A percentile compares a stretch with the other conserved stretches of the same genome.
These are phyloP conservation scores for Tenualosa thibaudeaui DNA, from an alignment of 2,797 vertebrate genomes.

Conservation along the genomic window DNA sequence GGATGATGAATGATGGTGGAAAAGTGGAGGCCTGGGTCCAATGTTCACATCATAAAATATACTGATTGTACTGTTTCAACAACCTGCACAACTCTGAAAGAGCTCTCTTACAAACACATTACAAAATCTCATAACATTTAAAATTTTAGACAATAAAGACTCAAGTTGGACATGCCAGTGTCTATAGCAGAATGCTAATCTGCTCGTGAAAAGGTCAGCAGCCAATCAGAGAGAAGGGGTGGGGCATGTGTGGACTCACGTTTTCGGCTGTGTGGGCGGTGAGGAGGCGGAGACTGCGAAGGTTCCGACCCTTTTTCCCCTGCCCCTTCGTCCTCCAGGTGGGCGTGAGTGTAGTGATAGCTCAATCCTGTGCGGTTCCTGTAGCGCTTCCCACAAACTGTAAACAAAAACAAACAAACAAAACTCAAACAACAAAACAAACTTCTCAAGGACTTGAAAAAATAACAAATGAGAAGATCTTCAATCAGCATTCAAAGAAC, in stretches of 20 bases:
- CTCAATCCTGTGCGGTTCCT: conserved; percentile 95
- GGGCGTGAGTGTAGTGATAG: conserved; percentile 95
- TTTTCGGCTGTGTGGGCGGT: conserved; percentile 89
- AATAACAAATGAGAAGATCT: conserved; percentile 38
- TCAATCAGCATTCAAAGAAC: neutral
- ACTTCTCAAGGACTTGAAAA: too few relatives aligned
- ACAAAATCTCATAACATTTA: too few relatives aligned
- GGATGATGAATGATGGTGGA: neutral
- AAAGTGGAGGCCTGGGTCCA: neutral
- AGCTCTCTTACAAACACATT: neutral
- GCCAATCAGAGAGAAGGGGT: neutral
- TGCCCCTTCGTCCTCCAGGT: conserved; percentile 87
- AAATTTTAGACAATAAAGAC: too few relatives aligned
- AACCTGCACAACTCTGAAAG: neutral
- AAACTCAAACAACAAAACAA: conserved; percentile 28
- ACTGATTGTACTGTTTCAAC: neutral
- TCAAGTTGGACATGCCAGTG: neutral
- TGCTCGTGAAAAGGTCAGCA: neutral
- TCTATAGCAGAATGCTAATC: neutral
- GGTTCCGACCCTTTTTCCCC: conserved; percentile 82
- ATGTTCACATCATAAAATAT: conserved; percentile 2
- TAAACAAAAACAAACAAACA: conserved; percentile 43
- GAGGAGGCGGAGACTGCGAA: conserved; percentile 75
- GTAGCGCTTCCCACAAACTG: conserved; percentile 95
- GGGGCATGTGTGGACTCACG: conserved; percentile 73